A percentile compares a stretch with the other conserved stretches of the same genome.
phyloP scores from a whole-genome alignment of 1,140 invertebrate species.

The Aleiodes sp. region DNA sequence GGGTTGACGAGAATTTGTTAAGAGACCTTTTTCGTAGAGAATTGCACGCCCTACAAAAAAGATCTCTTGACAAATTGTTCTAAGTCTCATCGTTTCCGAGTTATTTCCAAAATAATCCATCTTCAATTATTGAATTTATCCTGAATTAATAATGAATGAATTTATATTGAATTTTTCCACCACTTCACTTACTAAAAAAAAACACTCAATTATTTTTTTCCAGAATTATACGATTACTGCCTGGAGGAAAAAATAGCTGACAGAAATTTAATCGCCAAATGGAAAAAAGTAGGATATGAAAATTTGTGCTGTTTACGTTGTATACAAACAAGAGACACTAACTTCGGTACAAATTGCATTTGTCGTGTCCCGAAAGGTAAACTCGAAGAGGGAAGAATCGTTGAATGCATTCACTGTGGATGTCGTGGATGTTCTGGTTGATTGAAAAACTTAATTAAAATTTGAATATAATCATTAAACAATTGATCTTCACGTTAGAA shows the following conservation, averaged over 20 bases:
- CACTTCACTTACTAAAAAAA: not conserved
- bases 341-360: conserved; percentile 99
- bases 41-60: too few relatives aligned
- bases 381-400: conserved; percentile 96
- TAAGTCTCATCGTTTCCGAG: too few relatives aligned
- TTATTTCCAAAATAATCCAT: too few relatives aligned
- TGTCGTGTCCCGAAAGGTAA: conserved; percentile 98
- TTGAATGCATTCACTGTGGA: conserved; percentile 97
- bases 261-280: conserved; percentile 97
- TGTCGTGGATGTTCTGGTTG: conserved; percentile 94
- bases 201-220: conserved; percentile 44
- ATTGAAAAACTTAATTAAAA: conserved; percentile 39
- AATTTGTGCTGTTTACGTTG: conserved; percentile 99
- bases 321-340: conserved; percentile 98
- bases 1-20: too few relatives aligned
- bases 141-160: too few relatives aligned
- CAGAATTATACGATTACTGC: conserved; percentile 97
- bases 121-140: too few relatives aligned
- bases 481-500: too few relatives aligned
- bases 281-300: conserved; percentile 99
- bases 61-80: too few relatives aligned
- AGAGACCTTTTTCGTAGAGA: too few relatives aligned
- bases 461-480: conserved; percentile 14
- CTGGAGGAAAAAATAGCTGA: conserved; percentile 97
- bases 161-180: too few relatives aligned